Conservation (phyloP, 2,888 invertebrate genomes). For the Pyralis farinalis region DNA sequence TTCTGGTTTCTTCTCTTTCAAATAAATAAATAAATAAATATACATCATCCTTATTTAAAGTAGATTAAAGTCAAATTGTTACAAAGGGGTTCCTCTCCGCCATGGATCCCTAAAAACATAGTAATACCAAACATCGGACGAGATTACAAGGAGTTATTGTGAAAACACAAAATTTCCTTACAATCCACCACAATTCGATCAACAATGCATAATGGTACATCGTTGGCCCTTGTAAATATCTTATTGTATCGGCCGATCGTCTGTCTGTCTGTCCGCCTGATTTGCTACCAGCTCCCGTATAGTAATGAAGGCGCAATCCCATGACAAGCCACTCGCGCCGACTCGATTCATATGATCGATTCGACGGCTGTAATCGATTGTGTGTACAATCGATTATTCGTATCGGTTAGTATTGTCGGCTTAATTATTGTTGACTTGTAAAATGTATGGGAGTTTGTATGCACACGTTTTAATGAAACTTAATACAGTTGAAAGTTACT, state of each 20-base stretch:
- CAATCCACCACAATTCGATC: slow-evolving; percentile 20
- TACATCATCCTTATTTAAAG: too few relatives aligned
- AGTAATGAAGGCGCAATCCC: not conserved
- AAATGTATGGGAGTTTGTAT: too few relatives aligned
- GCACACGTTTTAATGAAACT: too few relatives aligned
- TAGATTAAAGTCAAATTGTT: too few relatives aligned
- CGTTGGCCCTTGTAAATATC: slow-evolving; percentile 59
- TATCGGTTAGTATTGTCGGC: slow-evolving; percentile 9
- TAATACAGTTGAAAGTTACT: too few relatives aligned
- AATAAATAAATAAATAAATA: too few relatives aligned
- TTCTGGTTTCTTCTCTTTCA: too few relatives aligned
- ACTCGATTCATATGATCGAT: slow-evolving; percentile 48
- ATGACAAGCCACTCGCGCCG: slow-evolving; percentile 51
- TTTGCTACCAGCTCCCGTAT: slow-evolving; percentile 30
- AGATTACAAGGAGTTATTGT: not conserved
- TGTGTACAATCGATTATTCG: slow-evolving; percentile 47
- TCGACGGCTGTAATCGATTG: slow-evolving; percentile 50
- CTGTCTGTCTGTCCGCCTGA: slow-evolving; percentile 57
- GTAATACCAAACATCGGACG: too few relatives aligned
- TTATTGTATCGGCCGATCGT: slow-evolving; percentile 58
- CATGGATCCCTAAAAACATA: too few relatives aligned
- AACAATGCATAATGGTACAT: slow-evolving; percentile 24
- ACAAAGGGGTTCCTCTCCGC: too few relatives aligned
- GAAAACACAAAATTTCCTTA: not conserved
- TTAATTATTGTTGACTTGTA: slow-evolving; percentile 6